Evolutionary conservation across 2,797 vertebrate species (phyloP), one percentile per base, ranked within the genome.

Genomic region (Saxicola maurus): DNA sequence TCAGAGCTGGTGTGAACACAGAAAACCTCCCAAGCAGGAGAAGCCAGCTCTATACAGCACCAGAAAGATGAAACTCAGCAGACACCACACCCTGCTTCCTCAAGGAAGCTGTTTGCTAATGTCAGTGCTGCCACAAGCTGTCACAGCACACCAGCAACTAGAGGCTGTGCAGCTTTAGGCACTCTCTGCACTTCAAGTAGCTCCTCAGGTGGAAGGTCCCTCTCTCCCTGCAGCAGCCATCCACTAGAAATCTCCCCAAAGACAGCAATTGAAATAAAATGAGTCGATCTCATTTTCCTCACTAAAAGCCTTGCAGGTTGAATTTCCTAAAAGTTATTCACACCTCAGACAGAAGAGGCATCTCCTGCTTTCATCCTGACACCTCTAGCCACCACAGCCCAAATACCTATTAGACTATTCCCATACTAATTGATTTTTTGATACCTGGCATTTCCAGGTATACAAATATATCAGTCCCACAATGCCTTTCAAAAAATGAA

Each of bases 401-500:
- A 51, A 64, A 62, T 11, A 46, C 3, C 25, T 53, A 4, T 82
- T 77, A 53, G 37, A 64, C 30, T 69, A n/a, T 38, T 82, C 14
- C 18, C 7, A 13, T 69, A 73, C 38, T 19, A 88, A 37, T 2
- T 55, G 23, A 40, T n/a, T 84, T 84, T 90, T 46, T 89, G 17
- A 25, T 56, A 49, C 4, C 27, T 35, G 11, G 8, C 8, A 86
- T 83, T 73, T 79, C 49, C 51, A 52, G 21, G 66, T 8, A 57
- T 7, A 40, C 13, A 46, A 17, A 56, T 15, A 30, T 13, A 31
- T 15, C 33, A 64, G n/a, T 14, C 57, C 81, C 57, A 51, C 16
- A 3, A 1, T 33, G 25, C 43, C 85, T 82, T 91, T 90, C 76
- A 94, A 91, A 75, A 81, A 92, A 93, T 30, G 17, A 79, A 71